These are phyloP conservation scores for Muntiacus muntjak DNA, from an alignment of 2,113 vertebrate species.

Conservation along the genomic window DNA sequence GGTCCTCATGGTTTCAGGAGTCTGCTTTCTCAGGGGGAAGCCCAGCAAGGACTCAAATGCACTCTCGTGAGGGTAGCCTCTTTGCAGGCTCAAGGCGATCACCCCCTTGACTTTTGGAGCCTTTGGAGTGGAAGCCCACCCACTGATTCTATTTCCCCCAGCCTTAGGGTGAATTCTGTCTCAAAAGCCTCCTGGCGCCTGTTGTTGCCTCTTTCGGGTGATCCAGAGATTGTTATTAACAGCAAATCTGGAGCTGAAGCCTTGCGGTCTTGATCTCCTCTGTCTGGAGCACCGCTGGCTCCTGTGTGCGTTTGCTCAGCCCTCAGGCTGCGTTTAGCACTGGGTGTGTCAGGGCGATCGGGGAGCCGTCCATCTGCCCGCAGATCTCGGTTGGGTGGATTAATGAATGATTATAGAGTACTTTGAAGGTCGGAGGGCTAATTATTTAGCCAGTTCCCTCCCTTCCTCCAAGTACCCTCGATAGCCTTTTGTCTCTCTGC, in stretches of 20 bases:
- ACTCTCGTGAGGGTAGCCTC: rapidly evolving
- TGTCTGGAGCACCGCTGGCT: not conserved
- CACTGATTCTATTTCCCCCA: not conserved
- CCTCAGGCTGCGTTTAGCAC: not conserved
- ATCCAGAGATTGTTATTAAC: not conserved
- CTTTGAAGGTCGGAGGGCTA: conserved; percentile 68
- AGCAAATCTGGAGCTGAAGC: not conserved
- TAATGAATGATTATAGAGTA: conserved; percentile 67
- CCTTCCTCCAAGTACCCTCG: conserved; percentile 20
- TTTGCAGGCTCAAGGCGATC: too few species aligned
- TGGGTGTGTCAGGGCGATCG: not conserved
- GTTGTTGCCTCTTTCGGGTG: not conserved
- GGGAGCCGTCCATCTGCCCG: conserved; percentile 39
- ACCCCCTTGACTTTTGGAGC: not conserved
- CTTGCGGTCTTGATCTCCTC: not conserved
- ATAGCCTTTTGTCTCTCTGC: conserved; percentile 63
- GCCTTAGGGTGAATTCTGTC: not conserved
- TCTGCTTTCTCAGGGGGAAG: not conserved
- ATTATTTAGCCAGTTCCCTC: conserved; percentile 66
- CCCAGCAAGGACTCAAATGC: not conserved
- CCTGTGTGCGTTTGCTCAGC: not conserved
- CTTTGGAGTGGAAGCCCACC: not conserved
- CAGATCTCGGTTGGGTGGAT: conserved; percentile 58
- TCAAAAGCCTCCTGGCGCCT: not conserved
- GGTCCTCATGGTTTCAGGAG: not conserved